Evolutionary conservation across 2,888 invertebrate species (phyloP), one percentile per base, ranked within the genome.

Genomic region (Cerceris ruficornis): DNA sequence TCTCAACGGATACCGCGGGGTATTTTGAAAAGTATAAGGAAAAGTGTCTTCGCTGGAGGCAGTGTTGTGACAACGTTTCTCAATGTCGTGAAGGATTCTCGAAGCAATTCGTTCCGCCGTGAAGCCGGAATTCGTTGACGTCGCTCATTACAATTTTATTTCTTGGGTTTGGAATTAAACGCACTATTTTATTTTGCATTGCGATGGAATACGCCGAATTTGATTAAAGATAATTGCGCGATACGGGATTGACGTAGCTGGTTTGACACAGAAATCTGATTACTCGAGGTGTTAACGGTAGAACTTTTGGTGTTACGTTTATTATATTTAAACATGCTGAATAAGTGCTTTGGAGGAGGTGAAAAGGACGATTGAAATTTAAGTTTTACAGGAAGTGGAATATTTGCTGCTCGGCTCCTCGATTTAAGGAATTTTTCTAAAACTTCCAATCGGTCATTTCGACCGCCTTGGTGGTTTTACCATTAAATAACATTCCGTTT

Each of bases 31-130:
- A 28, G 55, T 39, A 46, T n/a, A 17, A 17, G 14, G 7, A 13
- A 55, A 42, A 49, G n/a, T 28, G 49, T 61, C 58, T 11, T 74
- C 14, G 49, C 59, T n/a, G 59, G 42, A 14, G 4, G 11, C 13
- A 59, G 70, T 64, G 68, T 78, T 68, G 67, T 71, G 77, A 71
- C 68, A 54, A 68, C 2, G 46, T 6, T 43, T 59, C 65, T 62
- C 71, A 15, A 6, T 54, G 55, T 39, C 28, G 13, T 28, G 49
- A 49, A 50, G 9, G 59, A 28, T 55, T 42, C 15, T 15, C 43
- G 49, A 28, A 39, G 15, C 41, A n/a, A 77, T 67, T 78, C 52
- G 54, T 69, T 54, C 15, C 58, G 58, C 52, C 75, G 52, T 55
- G 11, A 15, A 61, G 17, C 57, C 46, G 15, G 9, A 59, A 68